These are phyloP conservation scores for Danio rerio DNA, from an alignment of 2,113 vertebrate genomes.

Conservation along the genomic window GRCz12tu NC_133193.1:24678001-24678500, in stretches of 20 bases:
- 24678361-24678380: constrained; percentile 80
- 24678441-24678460: constrained; percentile 78
- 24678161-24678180: background rate
- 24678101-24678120: constrained; percentile 28
- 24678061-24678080: constrained; percentile 54
- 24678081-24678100: constrained; percentile 51
- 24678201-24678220: background rate
- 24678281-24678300: constrained; percentile 44
- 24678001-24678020: constrained; percentile 59
- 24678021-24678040: constrained; percentile 56
- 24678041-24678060: constrained; percentile 15
- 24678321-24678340: constrained; percentile 79
- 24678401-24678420: constrained; percentile 79
- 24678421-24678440: constrained; percentile 83
- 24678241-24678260: constrained; percentile 27
- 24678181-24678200: constrained; percentile 4
- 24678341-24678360: constrained; percentile 76
- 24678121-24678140: constrained; percentile 13
- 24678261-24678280: constrained; percentile 6
- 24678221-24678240: constrained; percentile 15
- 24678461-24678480: constrained; percentile 26
- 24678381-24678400: constrained; percentile 84
- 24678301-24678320: constrained; percentile 61
- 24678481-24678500: constrained; percentile 44
- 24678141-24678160: constrained; percentile 31